Base-by-base conservation (phyloP, 1,140 invertebrate genomes). In the Cydia amplana region DNA sequence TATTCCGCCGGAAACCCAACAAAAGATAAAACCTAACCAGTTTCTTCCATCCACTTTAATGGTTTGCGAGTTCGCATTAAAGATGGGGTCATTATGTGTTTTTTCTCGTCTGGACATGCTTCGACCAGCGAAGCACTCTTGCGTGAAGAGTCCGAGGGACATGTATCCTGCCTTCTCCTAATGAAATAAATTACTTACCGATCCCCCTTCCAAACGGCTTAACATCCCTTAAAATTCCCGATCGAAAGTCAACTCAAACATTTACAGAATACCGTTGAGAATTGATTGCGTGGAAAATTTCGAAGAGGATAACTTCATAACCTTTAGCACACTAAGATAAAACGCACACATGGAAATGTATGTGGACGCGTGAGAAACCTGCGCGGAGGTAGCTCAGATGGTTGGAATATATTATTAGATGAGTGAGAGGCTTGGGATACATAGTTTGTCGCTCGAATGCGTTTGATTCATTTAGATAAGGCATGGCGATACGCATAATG, bases 161-260 rank as follows among this genome's bases (percentile, higher is more conserved):
- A 91, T 82, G 82, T 88, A 88, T 90, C 89, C 87, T 91, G 87
- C 82, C 83, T 86, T 83, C 82, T 89, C 88, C 87, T 88, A 88
- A 90, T 87, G 88, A 89, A 88, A 86, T 90, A 91, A 89, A 90
- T 91, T 90, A 87, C 78, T 55, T 40, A 49, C 23, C 46, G 55
- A 23, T 46, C 0, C 65, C 76, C 70, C 1, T 49, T 9, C 28
- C 72, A 28, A 85, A 85, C 73, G 74, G 18, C 75, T 49, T 77
- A 85, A 82, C n/a, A 2, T 10, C 77, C 32, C 16, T n/a, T 72
- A 9, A 6, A 72, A 6, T 0, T 25, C 2, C 5, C 14, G 20
- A 70, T 0, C 7, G 0, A 85, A 80, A 64, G 73, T 20, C 0
- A 63, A 81, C 75, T 55, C 23, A 80, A 74, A 0, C 4, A 0